phyloP scores from a whole-genome alignment of 1,140 invertebrate species.

The Epicauta chinensis region DNA sequence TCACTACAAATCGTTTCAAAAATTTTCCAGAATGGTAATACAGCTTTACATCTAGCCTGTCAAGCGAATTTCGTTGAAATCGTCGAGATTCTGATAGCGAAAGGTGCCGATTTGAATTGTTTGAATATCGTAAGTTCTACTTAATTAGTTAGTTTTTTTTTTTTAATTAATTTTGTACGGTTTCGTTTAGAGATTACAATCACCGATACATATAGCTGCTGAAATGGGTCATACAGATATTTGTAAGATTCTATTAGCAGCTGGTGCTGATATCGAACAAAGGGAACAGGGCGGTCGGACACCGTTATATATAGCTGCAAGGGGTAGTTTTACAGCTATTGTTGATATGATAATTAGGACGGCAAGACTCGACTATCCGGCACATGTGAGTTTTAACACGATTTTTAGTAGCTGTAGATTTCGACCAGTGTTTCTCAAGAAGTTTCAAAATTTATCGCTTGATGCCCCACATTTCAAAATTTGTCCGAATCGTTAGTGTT shows the following conservation, averaged over 20 bases:
- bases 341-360: conserved; percentile 80
- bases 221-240: conserved; percentile 62
- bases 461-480: no score
- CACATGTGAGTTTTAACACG: conserved; percentile 17
- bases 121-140: conserved; percentile 69
- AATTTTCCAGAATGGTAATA: conserved; percentile 72
- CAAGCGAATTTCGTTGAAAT: conserved; percentile 63
- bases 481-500: no score
- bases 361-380: conserved; percentile 48
- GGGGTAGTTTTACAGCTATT: conserved; percentile 77
- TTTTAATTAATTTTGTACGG: conserved; percentile 1
- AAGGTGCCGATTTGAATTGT: conserved; percentile 63
- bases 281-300: conserved; percentile 64
- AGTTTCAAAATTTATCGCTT: neutral
- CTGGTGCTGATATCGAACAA: conserved; percentile 59
- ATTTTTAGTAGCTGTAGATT: neutral
- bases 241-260: conserved; percentile 56
- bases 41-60: conserved; percentile 69
- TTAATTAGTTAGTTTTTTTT: conserved; percentile 23
- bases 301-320: conserved; percentile 63
- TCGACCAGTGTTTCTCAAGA: neutral
- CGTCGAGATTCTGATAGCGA: conserved; percentile 62
- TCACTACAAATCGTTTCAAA: no score
- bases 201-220: conserved; percentile 62
- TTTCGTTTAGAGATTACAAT: conserved; percentile 54